phyloP scores from a whole-genome alignment of 2,113 vertebrate species.

The Oreochromis aureus region DNA sequence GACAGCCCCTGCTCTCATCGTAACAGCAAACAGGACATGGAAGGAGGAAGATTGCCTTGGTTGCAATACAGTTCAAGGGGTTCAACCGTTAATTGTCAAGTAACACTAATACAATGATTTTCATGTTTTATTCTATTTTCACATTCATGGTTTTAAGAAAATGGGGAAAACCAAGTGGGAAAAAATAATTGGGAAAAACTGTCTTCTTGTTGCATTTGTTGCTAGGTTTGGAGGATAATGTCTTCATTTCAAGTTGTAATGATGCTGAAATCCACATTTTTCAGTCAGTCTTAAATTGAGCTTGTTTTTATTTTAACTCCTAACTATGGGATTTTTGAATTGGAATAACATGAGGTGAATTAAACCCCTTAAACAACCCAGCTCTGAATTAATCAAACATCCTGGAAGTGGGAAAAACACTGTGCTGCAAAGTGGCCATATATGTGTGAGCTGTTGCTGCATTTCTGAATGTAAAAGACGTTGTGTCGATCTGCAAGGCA shows the following conservation, averaged over 20 bases:
- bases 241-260: not conserved
- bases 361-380: not conserved
- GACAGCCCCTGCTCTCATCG: conserved; percentile 61
- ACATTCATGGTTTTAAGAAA: not conserved
- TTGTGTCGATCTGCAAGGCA: not conserved
- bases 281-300: not conserved
- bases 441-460: not conserved
- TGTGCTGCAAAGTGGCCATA: not conserved
- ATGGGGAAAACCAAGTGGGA: not conserved
- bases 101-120: not conserved
- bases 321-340: not conserved
- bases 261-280: not conserved
- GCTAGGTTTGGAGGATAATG: not conserved
- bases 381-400: not conserved
- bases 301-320: not conserved
- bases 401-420: not conserved
- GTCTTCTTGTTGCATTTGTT: not conserved
- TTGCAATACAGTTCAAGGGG: not conserved
- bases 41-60: not conserved
- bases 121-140: not conserved
- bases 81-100: not conserved
- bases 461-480: not conserved
- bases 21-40: not conserved
- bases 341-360: not conserved
- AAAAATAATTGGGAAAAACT: not conserved